Percentiles rank a stretch among this genome's conserved stretches.
phyloP scores from a whole-genome alignment of 2,888 invertebrate species.

The Trachelus stipa region DNA sequence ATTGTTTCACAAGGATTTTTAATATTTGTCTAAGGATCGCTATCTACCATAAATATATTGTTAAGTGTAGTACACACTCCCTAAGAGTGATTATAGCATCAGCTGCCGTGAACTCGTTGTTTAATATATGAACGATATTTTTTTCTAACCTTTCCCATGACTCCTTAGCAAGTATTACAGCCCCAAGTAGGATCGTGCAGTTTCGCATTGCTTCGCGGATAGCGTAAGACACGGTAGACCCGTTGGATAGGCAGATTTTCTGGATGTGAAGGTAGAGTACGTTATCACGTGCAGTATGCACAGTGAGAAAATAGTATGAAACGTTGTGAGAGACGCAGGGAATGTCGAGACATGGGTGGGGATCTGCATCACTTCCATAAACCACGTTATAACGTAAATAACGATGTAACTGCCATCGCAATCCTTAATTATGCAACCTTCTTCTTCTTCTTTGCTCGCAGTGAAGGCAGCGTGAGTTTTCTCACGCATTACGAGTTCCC shows the following conservation, averaged over 20 bases:
- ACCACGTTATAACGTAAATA: conserved; percentile 21
- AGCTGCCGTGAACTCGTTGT: conserved; percentile 7
- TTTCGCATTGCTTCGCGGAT: too few species aligned
- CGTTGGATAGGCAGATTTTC: too few species aligned
- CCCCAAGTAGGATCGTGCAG: too few species aligned
- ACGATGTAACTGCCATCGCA: conserved; percentile 47
- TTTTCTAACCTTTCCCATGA: conserved; percentile 63
- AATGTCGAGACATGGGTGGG: conserved; percentile 30
- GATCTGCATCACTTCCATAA: conserved; percentile 13
- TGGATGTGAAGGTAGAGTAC: not conserved
- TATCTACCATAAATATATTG: too few species aligned
- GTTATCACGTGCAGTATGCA: not conserved
- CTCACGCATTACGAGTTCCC: conserved; percentile 51
- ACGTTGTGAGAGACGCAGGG: conserved; percentile 20
- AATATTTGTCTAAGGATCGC: too few species aligned
- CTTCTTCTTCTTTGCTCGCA: conserved; percentile 35
- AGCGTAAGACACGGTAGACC: too few species aligned
- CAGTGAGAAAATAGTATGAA: conserved; percentile 12
- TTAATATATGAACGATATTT: conserved; percentile 29
- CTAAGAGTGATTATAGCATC: too few species aligned
- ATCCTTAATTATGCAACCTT: conserved; percentile 59
- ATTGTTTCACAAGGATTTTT: too few species aligned
- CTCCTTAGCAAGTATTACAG: conserved; percentile 29
- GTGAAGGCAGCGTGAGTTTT: conserved; percentile 45
- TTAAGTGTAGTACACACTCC: too few species aligned